Evolutionary conservation across 1,140 invertebrate species (phyloP), one percentile per base, ranked within the genome.

Genomic region (Calephelis virginiensis): DNA sequence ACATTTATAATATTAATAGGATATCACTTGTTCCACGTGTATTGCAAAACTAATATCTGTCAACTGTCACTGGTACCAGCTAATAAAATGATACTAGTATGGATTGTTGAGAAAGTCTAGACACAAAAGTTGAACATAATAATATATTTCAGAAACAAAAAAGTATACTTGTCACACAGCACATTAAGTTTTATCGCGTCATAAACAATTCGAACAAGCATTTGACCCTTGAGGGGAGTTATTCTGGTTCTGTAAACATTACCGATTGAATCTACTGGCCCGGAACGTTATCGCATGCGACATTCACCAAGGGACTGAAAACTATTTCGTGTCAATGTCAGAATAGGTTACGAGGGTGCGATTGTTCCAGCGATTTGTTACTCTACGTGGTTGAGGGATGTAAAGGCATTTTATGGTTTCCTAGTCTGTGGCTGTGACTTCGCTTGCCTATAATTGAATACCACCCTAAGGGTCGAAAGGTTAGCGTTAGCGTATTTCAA

Each of bases 261-360:
- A 53, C 50, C 14, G 50, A 53, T 53, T 53, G 50, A 53, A 53
- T 53, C 14, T 53, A 53, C 50, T 53, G 50, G 50, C 14, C 50
- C 14, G 50, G 50, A 53, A 53, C 50, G 50, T 53, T 53, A 53
- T 53, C 50, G 50, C 50, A 53, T 53, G 50, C 50, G 50, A 53
- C 50, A 53, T 53, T 17, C 50, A 53, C 50, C 50, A 9, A 56
- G 50, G 50, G 50, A 56, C 50, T 56, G 50, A 56, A 56, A 56
- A 56, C 50, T 37, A 56, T 56, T 56, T 56, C 37, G 50, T 56
- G 50, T 56, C 50, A 56, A 56, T 56, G 50, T 56, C 50, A 56
- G 50, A 56, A 56, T 56, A 56, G 50, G 50, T 56, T 56, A 56
- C 50, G 50, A 56, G 50, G 50, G 50, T 56, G 50, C 50, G 50